Evolutionary conservation across 2,113 vertebrate species (phyloP), one percentile per base, ranked within the genome.

Genomic region (Bos indicus): DNA sequence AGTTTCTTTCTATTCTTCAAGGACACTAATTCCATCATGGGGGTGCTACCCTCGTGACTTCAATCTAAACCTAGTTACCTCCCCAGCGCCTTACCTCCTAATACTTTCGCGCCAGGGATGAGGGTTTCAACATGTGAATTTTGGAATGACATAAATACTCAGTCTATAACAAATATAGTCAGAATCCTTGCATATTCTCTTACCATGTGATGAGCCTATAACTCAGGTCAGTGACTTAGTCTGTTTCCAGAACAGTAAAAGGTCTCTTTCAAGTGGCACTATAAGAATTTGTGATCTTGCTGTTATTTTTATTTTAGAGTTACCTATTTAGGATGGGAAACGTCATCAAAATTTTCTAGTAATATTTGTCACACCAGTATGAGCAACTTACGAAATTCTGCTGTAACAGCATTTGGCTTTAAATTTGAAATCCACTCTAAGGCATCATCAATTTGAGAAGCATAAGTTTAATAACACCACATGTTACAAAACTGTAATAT

Each of bases 271-370:
- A 67, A 62, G 33, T 57, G 67, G 26, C 25, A 25, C 77, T 56
- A 71, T 43, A 21, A 62, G 67, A 89, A 71, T 33, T 33, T 33
- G 28, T 88, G 52, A 78, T 26, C 57, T 64, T 71, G 74, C 40
- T 51, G 14, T 94, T 57, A 83, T 78, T 88, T 89, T 90, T 57
- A 56, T 83, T 86, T 85, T 77, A 48, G 56, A 96, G 64, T 82
- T 62, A 25, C 67, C 88, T 78, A n/a, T 52, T 98, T 78, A 94
- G 48, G 19, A 83, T 88, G 67, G 43, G 48, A 88, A 96, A 88
- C 8, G 33, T 94, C 78, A 85, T 83, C 14, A 88, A 16, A 90
- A 67, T 64, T 85, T 94, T 57, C 89, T 94, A 74, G n/a, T 77
- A 59, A 78, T 80, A 64, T 11, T 9, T 86, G 23, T 88, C 46